Evolutionary conservation across 2,797 vertebrate species (phyloP), one percentile per base, ranked within the genome.

Genomic region (Garrulus glandarius): DNA sequence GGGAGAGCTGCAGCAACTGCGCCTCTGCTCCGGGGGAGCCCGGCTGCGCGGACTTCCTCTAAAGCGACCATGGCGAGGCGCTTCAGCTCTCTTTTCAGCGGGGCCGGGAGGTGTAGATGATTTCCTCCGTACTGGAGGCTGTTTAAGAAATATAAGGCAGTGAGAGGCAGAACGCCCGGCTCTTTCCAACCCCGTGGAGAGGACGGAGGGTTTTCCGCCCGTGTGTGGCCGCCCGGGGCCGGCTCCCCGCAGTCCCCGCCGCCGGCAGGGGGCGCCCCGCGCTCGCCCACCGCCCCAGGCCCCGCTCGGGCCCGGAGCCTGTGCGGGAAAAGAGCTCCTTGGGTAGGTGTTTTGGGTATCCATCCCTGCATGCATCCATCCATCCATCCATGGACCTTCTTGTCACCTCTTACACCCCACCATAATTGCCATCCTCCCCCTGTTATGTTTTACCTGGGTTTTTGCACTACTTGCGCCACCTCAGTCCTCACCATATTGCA

Each of bases 161-260:
- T 3, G 44, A 8, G 46, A 22, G 16, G 41, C 41, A 30, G 47
- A 10, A 3, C 11, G 5, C 24, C 29, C 9, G 7, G 24, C 24
- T 16, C 17, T 5, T 10, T 6, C 19, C 50, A 13, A 0, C 1
- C 0, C 5, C 39, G 8, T 3, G 14, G 16, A 2, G 29, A 6
- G 43, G 3, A 44, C 37, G 27, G 20, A 24, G 7, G 3, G 3
- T 8, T 67, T 34, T 10, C 49, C 27, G 4, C 5, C 26, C 16
- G 7, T 2, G 5, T 36, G 47, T 1, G 27, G 10, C 41, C 21
- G 23, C 49, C 49, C 29, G 10, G 10, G 43, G 60, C 7, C 15
- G 23, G 26, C 36, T 49, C 43, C 50, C 16, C 10, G 19, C 29
- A 0, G 24, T 4, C 36, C 36, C 36, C 23, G 29, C 60, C 22